These are phyloP conservation scores for Andrena marginata DNA, from an alignment of 2,888 invertebrate species.

Conservation along the genomic window DNA sequence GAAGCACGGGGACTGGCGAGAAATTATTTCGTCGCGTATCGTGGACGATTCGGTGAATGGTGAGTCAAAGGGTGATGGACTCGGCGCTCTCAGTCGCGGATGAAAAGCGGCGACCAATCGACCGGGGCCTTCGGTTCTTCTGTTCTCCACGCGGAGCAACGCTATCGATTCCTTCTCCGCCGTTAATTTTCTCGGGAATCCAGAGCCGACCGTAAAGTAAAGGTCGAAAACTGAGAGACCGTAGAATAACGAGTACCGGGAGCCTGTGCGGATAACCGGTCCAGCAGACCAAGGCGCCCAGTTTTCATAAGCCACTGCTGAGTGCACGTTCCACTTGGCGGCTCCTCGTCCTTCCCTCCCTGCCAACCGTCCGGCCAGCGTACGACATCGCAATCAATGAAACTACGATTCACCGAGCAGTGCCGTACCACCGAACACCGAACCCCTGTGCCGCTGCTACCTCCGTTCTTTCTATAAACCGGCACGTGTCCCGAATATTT, in stretches of 20 bases:
- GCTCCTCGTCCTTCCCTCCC: slow-evolving; percentile 45
- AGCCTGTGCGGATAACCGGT: neutral
- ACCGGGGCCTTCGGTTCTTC: neutral
- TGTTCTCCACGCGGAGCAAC: neutral
- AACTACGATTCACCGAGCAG: slow-evolving; percentile 82
- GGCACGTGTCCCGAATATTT: too few species aligned
- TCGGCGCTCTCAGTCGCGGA: slow-evolving; percentile 8
- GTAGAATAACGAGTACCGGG: neutral
- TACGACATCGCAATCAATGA: slow-evolving; percentile 83
- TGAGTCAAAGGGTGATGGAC: slow-evolving; percentile 48
- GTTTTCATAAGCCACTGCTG: slow-evolving; percentile 51
- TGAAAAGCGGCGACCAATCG: neutral
- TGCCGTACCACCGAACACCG: slow-evolving; percentile 68
- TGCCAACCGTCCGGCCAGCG: slow-evolving; percentile 76
- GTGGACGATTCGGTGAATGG: slow-evolving; percentile 32
- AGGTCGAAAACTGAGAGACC: neutral
- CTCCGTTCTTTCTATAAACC: neutral
- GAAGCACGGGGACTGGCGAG: slow-evolving; percentile 18
- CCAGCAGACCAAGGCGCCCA: slow-evolving; percentile 22
- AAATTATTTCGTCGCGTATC: slow-evolving; percentile 44
- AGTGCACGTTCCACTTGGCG: slow-evolving; percentile 70
- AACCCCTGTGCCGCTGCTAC: neutral
- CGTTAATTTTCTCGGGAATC: neutral
- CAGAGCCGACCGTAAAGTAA: too few species aligned
- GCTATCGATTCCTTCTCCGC: neutral